Base-by-base conservation (phyloP, 1,140 invertebrate genomes). In the Diabrotica undecimpunctata region DNA sequence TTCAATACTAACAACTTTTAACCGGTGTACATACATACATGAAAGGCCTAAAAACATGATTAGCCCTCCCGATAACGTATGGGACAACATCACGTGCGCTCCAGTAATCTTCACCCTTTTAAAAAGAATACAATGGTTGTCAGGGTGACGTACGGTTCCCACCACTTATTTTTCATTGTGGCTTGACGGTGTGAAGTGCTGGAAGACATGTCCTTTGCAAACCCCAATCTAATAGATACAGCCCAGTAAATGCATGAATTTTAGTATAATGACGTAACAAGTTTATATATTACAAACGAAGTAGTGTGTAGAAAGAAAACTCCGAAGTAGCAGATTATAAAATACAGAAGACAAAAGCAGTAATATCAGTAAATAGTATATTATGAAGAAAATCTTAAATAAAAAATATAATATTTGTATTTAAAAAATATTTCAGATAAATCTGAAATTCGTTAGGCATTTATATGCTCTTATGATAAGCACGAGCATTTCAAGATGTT, bases 131-230 rank as follows among this genome's bases (percentile, higher is more conserved):
- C 38, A 60, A 60, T 50, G 58, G 58, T 60, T 60, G 63, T 63
- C 60, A 62, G 65, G 61, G 63, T 61, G 62, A 64, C 53, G 59
- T 36, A 54, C 66, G 62, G 56, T 68, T 68, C 67, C 65, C 67
- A 68, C 64, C 67, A 65, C 67, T 64, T 64, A 66, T 60, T 60
- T 60, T 38, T 14, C 58, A 60, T 60, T 60, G 58, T 60, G 58
- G 41, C 58, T 52, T 51, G 65, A 37, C 67, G 65, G 64, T 72
- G 69, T 75, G 72, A 73, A 75, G 73, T 73, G 69, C 64, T 67
- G 65, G 69, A 59, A 64, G 65, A 71, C 66, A 57, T 68, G 67
- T 71, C 67, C 59, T 65, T 67, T 66, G 65, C 60, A 36, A 55
- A 41, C 61, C 62, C 67, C 51, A 60, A 58, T 65, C 57, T 74